These are phyloP conservation scores for Emys orbicularis DNA, from an alignment of 2,797 vertebrate species.

Conservation along the genomic window DNA sequence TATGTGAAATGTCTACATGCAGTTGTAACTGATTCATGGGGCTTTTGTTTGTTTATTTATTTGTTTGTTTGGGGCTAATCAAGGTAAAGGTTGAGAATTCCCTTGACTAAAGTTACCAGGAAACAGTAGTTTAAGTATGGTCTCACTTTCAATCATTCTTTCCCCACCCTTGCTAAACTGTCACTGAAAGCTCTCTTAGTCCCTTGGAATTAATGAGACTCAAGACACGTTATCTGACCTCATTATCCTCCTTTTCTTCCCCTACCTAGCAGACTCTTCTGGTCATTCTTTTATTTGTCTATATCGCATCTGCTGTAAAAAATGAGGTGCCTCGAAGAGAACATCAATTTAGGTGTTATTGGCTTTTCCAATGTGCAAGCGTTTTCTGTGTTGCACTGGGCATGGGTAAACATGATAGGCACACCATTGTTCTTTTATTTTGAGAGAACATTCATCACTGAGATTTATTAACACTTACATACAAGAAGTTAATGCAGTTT, in stretches of 20 bases:
- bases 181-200: background rate
- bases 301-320: constrained; percentile 22
- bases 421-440: constrained; percentile 52
- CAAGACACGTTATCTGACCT: constrained; percentile 66
- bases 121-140: background rate
- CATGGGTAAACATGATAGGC: constrained; percentile 52
- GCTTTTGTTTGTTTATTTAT: background rate
- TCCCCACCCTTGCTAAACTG: constrained; percentile 6
- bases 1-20: background rate
- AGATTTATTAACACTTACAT: constrained; percentile 48
- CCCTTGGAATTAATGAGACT: constrained; percentile 63
- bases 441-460: background rate
- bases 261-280: background rate
- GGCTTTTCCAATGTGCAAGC: constrained; percentile 25
- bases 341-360: constrained; percentile 37
- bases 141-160: background rate
- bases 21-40: background rate
- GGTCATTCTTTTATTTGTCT: constrained; percentile 61
- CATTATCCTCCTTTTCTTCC: constrained; percentile 63
- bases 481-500: background rate
- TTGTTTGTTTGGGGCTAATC: accelerated
- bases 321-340: constrained; percentile 34
- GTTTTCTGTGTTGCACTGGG: constrained; percentile 11
- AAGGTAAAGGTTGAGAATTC: background rate
- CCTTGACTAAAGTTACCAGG: constrained; percentile 13